Evolutionary conservation across 2,888 invertebrate genomes (phyloP).

Genomic region (Laothoe populi): DNA sequence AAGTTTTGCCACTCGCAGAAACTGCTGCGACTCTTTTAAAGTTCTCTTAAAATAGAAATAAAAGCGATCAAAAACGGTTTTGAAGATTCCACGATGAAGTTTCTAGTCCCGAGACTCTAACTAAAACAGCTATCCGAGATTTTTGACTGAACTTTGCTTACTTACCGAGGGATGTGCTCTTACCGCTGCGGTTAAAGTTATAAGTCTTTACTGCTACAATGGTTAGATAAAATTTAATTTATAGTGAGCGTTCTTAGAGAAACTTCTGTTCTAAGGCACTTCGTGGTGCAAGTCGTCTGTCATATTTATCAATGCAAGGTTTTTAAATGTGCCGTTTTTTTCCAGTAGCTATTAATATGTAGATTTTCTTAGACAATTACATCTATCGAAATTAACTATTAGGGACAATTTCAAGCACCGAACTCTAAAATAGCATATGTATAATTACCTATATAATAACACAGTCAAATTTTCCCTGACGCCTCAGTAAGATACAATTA

Average conservation of each 20-base stretch:
- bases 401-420: no score
- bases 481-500: no score
- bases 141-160: constrained; percentile 29
- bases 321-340: no score
- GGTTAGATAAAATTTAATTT: constrained; percentile 15
- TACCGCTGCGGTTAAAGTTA: constrained; percentile 22
- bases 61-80: constrained; percentile 44
- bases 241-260: constrained; percentile 10
- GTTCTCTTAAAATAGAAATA: constrained; percentile 57
- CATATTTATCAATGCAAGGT: no score
- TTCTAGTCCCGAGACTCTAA: constrained; percentile 30
- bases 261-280: background rate
- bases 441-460: no score
- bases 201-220: constrained; percentile 21
- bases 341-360: no score
- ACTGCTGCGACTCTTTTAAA: constrained; percentile 48
- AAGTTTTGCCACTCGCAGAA: constrained; percentile 50
- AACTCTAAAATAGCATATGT: no score
- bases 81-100: constrained; percentile 30
- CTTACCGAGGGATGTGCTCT: constrained; percentile 13
- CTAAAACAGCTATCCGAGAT: constrained; percentile 27
- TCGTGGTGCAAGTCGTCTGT: no score
- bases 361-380: no score
- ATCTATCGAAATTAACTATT: no score
- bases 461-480: no score